Conservation (phyloP, 2,888 invertebrate genomes). For the Tachina fera region DNA sequence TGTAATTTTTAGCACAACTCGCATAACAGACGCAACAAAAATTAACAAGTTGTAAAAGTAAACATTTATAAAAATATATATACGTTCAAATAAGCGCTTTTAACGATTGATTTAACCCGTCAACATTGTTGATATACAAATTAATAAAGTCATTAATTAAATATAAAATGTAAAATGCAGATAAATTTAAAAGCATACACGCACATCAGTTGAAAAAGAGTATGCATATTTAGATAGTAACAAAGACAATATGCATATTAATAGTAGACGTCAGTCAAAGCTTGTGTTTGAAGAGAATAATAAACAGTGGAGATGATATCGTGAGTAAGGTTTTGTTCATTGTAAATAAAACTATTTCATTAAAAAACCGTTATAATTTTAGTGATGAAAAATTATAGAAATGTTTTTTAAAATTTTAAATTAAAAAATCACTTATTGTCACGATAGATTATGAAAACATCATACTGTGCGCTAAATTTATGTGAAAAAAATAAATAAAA, state of each 20-base stretch:
- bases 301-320: neutral
- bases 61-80: neutral
- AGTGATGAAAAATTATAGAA: no score
- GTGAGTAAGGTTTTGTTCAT: neutral
- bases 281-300: neutral
- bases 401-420: no score
- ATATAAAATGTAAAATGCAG: slow-evolving; percentile 73
- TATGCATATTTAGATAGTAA: neutral
- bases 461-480: no score
- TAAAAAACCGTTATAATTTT: no score
- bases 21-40: neutral
- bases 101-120: slow-evolving; percentile 75
- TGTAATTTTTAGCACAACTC: no score
- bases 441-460: no score
- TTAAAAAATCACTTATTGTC: no score
- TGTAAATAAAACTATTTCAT: no score
- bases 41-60: neutral
- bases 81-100: slow-evolving; percentile 49
- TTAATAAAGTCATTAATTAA: slow-evolving; percentile 80
- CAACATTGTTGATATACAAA: slow-evolving; percentile 77
- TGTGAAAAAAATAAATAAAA: no score
- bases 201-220: slow-evolving; percentile 61
- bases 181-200: slow-evolving; percentile 53
- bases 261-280: slow-evolving; percentile 8
- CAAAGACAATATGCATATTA: slow-evolving; percentile 32